Base-by-base conservation (phyloP, 2,797 vertebrate genomes). In the Scolopax rusticola region DNA sequence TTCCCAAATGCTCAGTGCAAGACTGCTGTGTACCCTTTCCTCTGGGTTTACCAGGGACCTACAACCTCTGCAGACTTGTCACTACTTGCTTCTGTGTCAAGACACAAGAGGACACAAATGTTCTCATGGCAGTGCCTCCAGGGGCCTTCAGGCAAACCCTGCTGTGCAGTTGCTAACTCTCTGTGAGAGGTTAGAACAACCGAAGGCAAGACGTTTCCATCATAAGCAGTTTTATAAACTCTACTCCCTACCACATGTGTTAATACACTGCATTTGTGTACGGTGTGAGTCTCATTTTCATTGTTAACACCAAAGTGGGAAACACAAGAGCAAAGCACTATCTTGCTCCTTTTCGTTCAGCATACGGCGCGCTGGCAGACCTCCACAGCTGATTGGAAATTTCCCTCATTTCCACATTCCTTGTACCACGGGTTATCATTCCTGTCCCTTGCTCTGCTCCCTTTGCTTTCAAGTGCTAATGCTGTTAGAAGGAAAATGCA, bases 381-480 rank as follows among this genome's bases (percentile, higher is more conserved):
- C 68, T 67, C 10, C 27, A 0, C 6, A 40, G 45, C 23, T 3
- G 11, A 45, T 40, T 43, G 63, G 51, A 90, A 76, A 83, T 75
- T 48, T 48, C 74, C 19, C 33, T 21, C 2, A 70, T 40, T 93
- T 81, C 43, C 36, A 47, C 24, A 38, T 13, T 20, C 27, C 28
- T 43, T 30, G 19, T 28, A n/a, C 15, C 33, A 38, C 0, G 0
- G 61, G 36, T 16, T 28, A 70, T 30, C n/a, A 28, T 20, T 70
- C 0, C 0, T 20, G 43, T 45, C n/a, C 53, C 68, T 28, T 38
- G 47, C 28, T 53, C 2, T 5, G 7, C 8, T 68, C 18, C 40
- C 33, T 89, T 60, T 38, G 33, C 48, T 81, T 75, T 84, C 38
- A 25, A 47, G 38, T 21, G 65, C 12, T 41, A 78, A 78, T 12